Base-by-base conservation (phyloP, 2,797 vertebrate genomes). In the Acrossocheilus fasciatus region DNA sequence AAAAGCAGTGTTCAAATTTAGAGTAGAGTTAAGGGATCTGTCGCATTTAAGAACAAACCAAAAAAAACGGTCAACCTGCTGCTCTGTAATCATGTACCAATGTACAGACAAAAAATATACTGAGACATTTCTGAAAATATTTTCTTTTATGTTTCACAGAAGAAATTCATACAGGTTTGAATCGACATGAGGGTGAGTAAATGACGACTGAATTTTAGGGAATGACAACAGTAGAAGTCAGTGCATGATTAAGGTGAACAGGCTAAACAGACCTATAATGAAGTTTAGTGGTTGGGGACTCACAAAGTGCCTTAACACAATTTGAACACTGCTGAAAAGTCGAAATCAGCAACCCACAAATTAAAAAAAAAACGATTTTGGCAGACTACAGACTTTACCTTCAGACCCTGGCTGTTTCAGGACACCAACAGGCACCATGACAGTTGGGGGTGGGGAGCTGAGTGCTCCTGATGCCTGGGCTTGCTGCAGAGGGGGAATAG, bases 351-450 rank as follows among this genome's bases (percentile, higher is more conserved):
- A 36, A 57, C 39, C 34, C 34, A 39, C 34, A 77, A 17, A 59
- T 59, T 3, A 39, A 9, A 45, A 75, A 52, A 39, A 9, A 45
- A 75, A 52, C 0, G 1, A 14, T 76, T 26, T 17, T 43, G 36
- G 3, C 14, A 69, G 54, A 47, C 57, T 4, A 34, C 30, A 89
- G 89, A 78, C 82, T 87, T 94, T 93, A 99, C 98, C 97, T 95
- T 99, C 98, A 84, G 96, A 94, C 94, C 97, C 96, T 81, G 97
- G 93, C 91, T 97, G 97, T 93, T 98, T 99, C 87, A 99, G 94
- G 92, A 99, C 98, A 90, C 98, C 98, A 93, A 99, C 98, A 6
- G 98, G 98, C 88, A 99, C 98, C 98, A 99, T 99, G 92, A 99
- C 98, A 23, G 98, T 99, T 93, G 98, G 98, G 91, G 98, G 98